Conservation (phyloP, 92 coral and sea anemone genomes). For the Epizoanthus stellaris region DNA sequence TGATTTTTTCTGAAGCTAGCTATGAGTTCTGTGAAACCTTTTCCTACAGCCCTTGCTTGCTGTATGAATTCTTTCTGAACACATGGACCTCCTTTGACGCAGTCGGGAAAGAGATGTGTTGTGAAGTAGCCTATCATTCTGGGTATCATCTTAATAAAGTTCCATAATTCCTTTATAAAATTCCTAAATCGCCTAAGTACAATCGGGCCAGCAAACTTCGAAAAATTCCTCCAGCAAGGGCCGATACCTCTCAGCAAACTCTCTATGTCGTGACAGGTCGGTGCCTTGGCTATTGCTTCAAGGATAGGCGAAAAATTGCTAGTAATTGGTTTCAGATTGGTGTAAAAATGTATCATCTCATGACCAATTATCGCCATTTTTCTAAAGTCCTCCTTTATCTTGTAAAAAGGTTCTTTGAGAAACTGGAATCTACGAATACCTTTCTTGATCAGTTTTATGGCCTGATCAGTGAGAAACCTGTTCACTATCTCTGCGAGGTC, state of each 20-base stretch:
- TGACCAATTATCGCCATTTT: constrained; percentile 66
- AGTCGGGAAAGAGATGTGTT: constrained; percentile 70
- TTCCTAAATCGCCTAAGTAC: constrained; percentile 72
- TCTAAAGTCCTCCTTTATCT: constrained; percentile 69
- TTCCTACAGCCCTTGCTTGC: constrained; percentile 84
- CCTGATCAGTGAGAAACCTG: constrained; percentile 73
- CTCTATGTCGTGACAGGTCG: constrained; percentile 78
- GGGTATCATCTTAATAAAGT: constrained; percentile 81
- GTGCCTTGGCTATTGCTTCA: constrained; percentile 76
- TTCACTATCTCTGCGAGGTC: constrained; percentile 75
- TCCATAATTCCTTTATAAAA: constrained; percentile 72
- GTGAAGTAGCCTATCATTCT: constrained; percentile 85
- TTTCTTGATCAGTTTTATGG: constrained; percentile 71
- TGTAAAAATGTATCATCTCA: constrained; percentile 74
- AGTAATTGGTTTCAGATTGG: constrained; percentile 85
- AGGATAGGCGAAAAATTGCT: constrained; percentile 81
- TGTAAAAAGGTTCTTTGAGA: constrained; percentile 77
- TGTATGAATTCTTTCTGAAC: constrained; percentile 81
- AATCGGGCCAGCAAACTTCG: constrained; percentile 59
- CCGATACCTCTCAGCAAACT: constrained; percentile 49
- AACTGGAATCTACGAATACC: constrained; percentile 70
- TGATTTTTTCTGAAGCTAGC: constrained; percentile 64
- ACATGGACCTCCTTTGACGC: constrained; percentile 85
- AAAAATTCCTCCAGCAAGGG: constrained; percentile 20
- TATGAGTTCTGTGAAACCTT: constrained; percentile 63